Conservation (phyloP, 2,113 vertebrate species). For the Calidris pugnax region DNA sequence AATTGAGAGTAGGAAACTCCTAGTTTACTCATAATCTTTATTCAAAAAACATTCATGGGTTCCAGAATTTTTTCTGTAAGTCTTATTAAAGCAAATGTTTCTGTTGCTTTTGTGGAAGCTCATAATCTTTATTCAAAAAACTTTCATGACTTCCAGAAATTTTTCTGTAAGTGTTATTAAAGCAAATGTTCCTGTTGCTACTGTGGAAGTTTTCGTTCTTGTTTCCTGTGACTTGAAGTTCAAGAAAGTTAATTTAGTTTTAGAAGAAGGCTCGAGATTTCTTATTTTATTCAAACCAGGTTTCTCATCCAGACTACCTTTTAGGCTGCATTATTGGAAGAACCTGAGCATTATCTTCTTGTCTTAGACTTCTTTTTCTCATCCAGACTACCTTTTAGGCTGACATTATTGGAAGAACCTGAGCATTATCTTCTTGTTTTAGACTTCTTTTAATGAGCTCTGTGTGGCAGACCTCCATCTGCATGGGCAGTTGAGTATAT, state of each 20-base stretch:
- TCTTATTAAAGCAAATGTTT: not conserved
- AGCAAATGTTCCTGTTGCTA: not conserved
- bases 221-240: not conserved
- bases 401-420: not conserved
- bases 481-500: no score
- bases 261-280: not conserved
- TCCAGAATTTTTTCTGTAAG: not conserved
- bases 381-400: not conserved
- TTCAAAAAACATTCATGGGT: not conserved
- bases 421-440: not conserved
- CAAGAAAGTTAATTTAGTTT: not conserved
- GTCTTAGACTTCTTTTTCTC: not conserved
- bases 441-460: not conserved
- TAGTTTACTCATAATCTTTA: not conserved
- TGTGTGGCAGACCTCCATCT: not conserved
- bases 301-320: not conserved
- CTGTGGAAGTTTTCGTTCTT: not conserved
- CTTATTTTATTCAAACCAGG: not conserved
- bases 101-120: not conserved
- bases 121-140: not conserved
- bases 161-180: not conserved
- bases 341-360: not conserved
- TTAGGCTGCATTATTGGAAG: not conserved
- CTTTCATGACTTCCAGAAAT: not conserved
- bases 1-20: not conserved